Percentiles rank a stretch among this genome's conserved stretches.
Conservation (phyloP, 1,140 invertebrate genomes). For the Marisa cornuarietis region DNA sequence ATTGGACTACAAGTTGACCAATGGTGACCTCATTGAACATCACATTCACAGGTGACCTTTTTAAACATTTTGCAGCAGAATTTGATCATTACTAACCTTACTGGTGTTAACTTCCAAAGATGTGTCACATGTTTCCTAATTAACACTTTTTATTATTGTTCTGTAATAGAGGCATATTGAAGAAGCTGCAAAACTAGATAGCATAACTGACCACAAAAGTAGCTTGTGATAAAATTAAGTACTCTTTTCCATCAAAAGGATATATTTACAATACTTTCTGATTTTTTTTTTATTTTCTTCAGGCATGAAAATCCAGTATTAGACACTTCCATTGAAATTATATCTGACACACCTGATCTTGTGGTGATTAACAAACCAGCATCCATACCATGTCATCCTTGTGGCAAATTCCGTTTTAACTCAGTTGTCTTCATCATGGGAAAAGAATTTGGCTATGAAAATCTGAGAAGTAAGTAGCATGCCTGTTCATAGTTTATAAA, state of each 20-base stretch:
- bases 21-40: slow-evolving; percentile 89
- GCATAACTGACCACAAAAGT: no score
- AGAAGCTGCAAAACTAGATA: no score
- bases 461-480: slow-evolving; percentile 84
- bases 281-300: slow-evolving; percentile 67
- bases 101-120: no score
- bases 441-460: slow-evolving; percentile 94
- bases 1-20: slow-evolving; percentile 85
- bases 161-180: no score
- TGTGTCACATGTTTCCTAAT: no score
- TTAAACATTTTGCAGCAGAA: no score
- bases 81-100: no score
- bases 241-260: no score
- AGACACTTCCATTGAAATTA: slow-evolving; percentile 91
- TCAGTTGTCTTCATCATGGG: slow-evolving; percentile 95
- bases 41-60: slow-evolving; percentile 85
- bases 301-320: slow-evolving; percentile 98
- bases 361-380: slow-evolving; percentile 99
- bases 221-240: no score
- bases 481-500: background rate
- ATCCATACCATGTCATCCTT: slow-evolving; percentile 98
- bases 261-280: no score
- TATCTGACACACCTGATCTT: slow-evolving; percentile 97
- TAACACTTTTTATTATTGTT: no score
- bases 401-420: slow-evolving; percentile 95